phyloP scores from a whole-genome alignment of 2,888 invertebrate genomes.

The Carcina quercana region DNA sequence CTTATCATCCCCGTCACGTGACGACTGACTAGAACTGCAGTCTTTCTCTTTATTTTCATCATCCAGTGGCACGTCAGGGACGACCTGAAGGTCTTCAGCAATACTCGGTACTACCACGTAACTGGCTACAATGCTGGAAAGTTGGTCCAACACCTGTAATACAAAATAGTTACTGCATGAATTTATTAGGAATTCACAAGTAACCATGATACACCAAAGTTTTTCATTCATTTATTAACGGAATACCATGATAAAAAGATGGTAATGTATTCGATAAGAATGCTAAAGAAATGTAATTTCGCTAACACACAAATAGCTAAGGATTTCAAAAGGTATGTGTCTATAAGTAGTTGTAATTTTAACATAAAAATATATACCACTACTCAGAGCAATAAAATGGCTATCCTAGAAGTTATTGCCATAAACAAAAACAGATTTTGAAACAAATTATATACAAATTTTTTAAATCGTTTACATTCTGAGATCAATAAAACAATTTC shows the following conservation, averaged over 20 bases:
- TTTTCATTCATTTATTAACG: no score
- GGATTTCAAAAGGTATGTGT: no score
- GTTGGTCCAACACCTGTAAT: conserved; percentile 69
- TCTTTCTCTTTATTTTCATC: conserved; percentile 38
- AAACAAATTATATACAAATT: no score
- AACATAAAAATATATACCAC: no score
- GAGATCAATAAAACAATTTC: no score
- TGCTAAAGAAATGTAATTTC: no score
- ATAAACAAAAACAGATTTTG: no score
- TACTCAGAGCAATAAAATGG: no score
- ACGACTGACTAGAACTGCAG: conserved; percentile 20
- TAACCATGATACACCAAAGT: background rate
- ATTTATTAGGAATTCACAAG: background rate
- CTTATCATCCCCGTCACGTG: conserved; percentile 34
- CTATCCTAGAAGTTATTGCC: no score
- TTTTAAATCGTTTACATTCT: no score
- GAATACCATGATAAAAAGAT: background rate
- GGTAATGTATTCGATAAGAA: background rate
- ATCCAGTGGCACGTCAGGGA: conserved; percentile 67
- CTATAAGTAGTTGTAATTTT: no score
- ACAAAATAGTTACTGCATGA: background rate
- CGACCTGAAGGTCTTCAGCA: conserved; percentile 70
- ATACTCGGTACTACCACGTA: conserved; percentile 60
- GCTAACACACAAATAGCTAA: no score
- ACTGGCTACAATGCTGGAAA: conserved; percentile 73